phyloP scores from a whole-genome alignment of 1,140 invertebrate genomes.

The Zaprionus inermis region DNA sequence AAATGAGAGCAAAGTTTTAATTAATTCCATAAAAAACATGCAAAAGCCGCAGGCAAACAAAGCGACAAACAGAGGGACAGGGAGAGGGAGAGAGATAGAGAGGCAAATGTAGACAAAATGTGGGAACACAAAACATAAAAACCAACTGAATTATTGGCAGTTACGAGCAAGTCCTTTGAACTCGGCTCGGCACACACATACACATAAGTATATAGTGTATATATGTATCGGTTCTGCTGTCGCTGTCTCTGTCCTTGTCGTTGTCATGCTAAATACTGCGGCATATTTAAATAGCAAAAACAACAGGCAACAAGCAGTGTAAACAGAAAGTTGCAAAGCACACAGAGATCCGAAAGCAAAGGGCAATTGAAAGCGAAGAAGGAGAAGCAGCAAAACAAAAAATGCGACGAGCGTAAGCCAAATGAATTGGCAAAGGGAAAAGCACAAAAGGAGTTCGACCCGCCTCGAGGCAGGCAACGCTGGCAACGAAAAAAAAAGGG shows the following conservation, averaged over 20 bases:
- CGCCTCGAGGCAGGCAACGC: constrained; percentile 17
- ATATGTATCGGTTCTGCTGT: not conserved
- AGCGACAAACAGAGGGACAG: constrained; percentile 33
- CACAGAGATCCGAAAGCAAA: constrained; percentile 26
- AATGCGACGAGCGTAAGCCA: constrained; percentile 36
- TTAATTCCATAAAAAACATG: constrained; percentile 80
- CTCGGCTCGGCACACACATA: constrained; percentile 35
- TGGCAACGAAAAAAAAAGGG: constrained; percentile 5
- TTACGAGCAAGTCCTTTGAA: constrained; percentile 64
- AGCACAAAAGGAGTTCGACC: constrained; percentile 60
- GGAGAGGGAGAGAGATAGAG: constrained; percentile 19
- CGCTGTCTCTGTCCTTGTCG: constrained; percentile 62
- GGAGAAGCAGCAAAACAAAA: constrained; percentile 15
- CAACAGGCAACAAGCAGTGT: constrained; percentile 53
- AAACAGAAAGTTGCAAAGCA: constrained; percentile 59
- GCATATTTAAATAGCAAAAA: constrained; percentile 72
- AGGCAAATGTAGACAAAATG: constrained; percentile 41
- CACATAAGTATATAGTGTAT: constrained; percentile 9
- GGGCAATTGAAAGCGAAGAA: constrained; percentile 28
- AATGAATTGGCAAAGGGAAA: constrained; percentile 61
- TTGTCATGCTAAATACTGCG: constrained; percentile 80
- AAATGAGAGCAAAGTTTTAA: constrained; percentile 67
- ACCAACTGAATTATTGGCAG: constrained; percentile 74
- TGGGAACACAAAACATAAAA: constrained; percentile 51
- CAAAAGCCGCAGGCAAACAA: constrained; percentile 74